Evolutionary conservation across 2,113 vertebrate species (phyloP), one percentile per base, ranked within the genome.

Genomic region (Xenopus tropicalis): DNA sequence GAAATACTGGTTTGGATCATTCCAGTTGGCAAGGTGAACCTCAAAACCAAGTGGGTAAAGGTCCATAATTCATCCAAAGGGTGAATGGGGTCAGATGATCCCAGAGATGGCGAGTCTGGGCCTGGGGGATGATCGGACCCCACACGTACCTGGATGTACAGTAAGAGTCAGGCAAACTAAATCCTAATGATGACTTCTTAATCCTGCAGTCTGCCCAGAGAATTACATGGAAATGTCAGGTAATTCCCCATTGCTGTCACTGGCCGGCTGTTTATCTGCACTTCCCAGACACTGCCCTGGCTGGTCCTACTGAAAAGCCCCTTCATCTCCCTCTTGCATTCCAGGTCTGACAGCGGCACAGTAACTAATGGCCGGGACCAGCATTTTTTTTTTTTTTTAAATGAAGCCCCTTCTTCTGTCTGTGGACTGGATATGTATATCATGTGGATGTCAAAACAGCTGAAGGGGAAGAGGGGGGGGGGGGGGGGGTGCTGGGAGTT

Each of bases 141-240:
- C 69, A 46, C 69, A 70, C 69, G 44, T 42, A 42, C 29, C 52
- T 43, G 29, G 13, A 29, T 17, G 13, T 19, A 56, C 23, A 12
- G 25, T 29, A 24, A 52, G 22, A 69, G 23, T 11, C 24, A 17
- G 23, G 17, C 43, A 14, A 48, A 14, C 64, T 66, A 76, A 72
- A 64, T 80, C 66, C 64, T 70, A 65, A 77, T 70, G 57, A 77
- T 24, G 20, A 3, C 5, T 78, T 48, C 48, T 70, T 75, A 77
- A 82, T 75, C 79, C 77, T 77, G 70, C 61, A 58, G 70, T 79
- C 79, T 77, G 75, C 52, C 79, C 75, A 61, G 77, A 79, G 78
- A 77, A 80, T 79, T 71, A 79, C 70, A 79, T 71, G 48, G 75
- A 54, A 37, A 46, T 22, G 20, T 73, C 78, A 78, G 77, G 78